These are phyloP conservation scores for Anguilla megastoma DNA, from an alignment of 2,797 vertebrate genomes.

Conservation along the genomic window DNA sequence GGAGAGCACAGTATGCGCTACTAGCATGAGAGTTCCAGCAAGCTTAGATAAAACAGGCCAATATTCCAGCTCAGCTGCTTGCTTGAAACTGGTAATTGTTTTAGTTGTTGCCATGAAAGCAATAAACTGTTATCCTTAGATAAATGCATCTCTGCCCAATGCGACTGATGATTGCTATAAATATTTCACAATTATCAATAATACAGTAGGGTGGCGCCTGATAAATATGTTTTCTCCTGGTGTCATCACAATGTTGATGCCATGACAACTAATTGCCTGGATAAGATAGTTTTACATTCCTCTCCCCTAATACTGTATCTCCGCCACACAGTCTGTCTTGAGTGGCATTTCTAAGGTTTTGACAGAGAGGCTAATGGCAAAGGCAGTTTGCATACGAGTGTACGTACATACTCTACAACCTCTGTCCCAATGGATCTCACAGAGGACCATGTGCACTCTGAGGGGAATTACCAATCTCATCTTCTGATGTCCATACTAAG, in stretches of 20 bases:
- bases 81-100: constrained; percentile 57
- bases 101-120: constrained; percentile 62
- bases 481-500: neutral
- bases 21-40: neutral
- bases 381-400: neutral
- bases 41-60: neutral
- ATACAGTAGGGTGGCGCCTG: constrained; percentile 51
- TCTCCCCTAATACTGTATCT: constrained; percentile 23
- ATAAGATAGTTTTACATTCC: constrained; percentile 61
- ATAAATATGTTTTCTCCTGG: constrained; percentile 40
- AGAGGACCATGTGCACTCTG: neutral
- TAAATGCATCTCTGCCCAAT: constrained; percentile 60
- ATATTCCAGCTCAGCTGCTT: constrained; percentile 47
- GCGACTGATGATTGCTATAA: constrained; percentile 56
- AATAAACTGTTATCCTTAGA: constrained; percentile 64
- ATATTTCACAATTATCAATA: constrained; percentile 67
- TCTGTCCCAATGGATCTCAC: neutral
- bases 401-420: neutral
- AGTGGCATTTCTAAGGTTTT: neutral
- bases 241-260: constrained; percentile 53
- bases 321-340: neutral
- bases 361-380: neutral
- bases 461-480: neutral
- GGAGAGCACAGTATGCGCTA: neutral
- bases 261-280: constrained; percentile 48